These are phyloP conservation scores for Tortricodes alternella DNA, from an alignment of 2,888 invertebrate species.

Conservation along the genomic window DNA sequence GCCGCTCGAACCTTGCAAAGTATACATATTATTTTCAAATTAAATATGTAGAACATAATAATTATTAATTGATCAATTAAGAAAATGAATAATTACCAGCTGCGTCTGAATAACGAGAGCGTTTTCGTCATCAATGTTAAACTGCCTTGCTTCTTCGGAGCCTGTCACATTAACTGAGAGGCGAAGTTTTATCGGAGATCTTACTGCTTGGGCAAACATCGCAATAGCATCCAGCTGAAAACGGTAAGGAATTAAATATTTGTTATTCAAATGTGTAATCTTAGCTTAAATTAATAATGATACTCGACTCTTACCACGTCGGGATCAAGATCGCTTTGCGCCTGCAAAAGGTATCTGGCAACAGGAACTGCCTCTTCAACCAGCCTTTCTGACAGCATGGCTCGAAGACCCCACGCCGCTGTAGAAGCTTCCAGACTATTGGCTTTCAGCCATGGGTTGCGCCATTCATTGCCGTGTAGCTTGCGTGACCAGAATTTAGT, in stretches of 20 bases:
- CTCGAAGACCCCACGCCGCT: conserved; percentile 93
- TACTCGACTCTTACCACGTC: conserved; percentile 60
- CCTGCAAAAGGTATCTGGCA: conserved; percentile 62
- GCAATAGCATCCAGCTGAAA: conserved; percentile 76
- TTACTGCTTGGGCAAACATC: conserved; percentile 62
- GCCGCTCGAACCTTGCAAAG: conserved; percentile 66
- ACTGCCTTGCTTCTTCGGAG: conserved; percentile 76
- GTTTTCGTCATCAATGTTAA: conserved; percentile 89
- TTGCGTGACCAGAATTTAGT: conserved; percentile 71
- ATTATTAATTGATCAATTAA: neutral
- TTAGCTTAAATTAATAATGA: neutral
- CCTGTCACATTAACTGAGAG: conserved; percentile 67
- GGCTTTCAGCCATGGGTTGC: conserved; percentile 69
- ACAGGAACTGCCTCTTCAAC: conserved; percentile 64
- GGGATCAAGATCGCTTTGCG: conserved; percentile 63
- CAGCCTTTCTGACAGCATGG: conserved; percentile 78
- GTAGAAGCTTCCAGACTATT: conserved; percentile 86
- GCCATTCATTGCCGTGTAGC: conserved; percentile 61
- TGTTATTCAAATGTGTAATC: neutral
- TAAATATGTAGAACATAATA: neutral
- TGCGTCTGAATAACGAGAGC: conserved; percentile 92
- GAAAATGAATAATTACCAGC: conserved; percentile 76
- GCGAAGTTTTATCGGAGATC: conserved; percentile 62
- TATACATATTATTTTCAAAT: neutral
- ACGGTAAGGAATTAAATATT: neutral